Evolutionary conservation across 1,140 invertebrate genomes (phyloP).

Genomic region (Coelopa frigida): DNA sequence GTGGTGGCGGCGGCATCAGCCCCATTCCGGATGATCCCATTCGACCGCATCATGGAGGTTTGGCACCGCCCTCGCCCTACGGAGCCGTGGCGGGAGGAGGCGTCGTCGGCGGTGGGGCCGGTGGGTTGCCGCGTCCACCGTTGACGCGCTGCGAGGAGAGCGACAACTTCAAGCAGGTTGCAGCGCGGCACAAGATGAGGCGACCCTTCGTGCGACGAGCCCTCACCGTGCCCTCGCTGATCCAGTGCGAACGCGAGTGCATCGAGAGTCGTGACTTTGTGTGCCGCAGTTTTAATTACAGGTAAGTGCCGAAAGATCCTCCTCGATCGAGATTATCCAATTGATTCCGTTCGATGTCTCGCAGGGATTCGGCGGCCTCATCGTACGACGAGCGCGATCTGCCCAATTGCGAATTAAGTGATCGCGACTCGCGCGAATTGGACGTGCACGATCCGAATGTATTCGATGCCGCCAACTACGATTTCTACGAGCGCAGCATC

Average conservation of each 20-base stretch:
- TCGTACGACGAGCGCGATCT: slow-evolving; percentile 57
- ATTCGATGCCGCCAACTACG: slow-evolving; percentile 79
- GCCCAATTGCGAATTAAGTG: slow-evolving; percentile 84
- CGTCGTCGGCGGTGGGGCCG: slow-evolving; percentile 18
- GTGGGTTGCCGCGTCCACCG: slow-evolving; percentile 32
- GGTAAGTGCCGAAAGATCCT: slow-evolving; percentile 31
- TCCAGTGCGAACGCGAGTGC: slow-evolving; percentile 75
- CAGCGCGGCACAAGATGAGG: slow-evolving; percentile 64
- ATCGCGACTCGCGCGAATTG: slow-evolving; percentile 73
- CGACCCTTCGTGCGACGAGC: slow-evolving; percentile 70
- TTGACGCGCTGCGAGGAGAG: slow-evolving; percentile 62
- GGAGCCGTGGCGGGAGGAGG: slow-evolving; percentile 22
- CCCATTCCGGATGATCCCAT: slow-evolving; percentile 26
- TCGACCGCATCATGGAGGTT: slow-evolving; percentile 30
- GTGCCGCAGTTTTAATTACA: slow-evolving; percentile 83
- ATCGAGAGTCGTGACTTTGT: slow-evolving; percentile 74
- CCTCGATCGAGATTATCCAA: neutral
- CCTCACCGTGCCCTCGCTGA: slow-evolving; percentile 61
- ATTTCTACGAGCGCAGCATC: slow-evolving; percentile 76
- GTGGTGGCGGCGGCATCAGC: slow-evolving; percentile 13
- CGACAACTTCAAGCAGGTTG: slow-evolving; percentile 73
- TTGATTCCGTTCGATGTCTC: slow-evolving; percentile 11
- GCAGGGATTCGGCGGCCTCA: slow-evolving; percentile 50
- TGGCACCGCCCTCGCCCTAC: slow-evolving; percentile 27
- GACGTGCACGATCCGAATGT: slow-evolving; percentile 76